phyloP scores from a whole-genome alignment of 2,888 invertebrate species.

The Drosophila diplacantha region DNA sequence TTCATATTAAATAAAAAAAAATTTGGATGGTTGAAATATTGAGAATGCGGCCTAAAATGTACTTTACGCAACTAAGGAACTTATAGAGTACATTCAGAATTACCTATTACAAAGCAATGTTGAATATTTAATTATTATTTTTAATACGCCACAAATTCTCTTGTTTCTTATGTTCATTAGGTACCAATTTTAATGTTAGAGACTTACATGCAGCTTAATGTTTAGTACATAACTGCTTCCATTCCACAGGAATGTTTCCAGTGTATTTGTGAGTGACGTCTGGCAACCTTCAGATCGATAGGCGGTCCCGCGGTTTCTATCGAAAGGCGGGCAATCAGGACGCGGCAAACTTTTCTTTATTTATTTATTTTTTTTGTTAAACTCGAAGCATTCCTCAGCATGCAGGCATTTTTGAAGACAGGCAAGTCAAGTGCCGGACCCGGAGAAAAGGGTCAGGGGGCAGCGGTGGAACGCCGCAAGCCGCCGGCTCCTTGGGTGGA shows the following conservation, averaged over 20 bases:
- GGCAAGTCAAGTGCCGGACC: slow-evolving; percentile 80
- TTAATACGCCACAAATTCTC: too few relatives aligned
- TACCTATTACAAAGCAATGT: too few relatives aligned
- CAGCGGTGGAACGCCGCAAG: slow-evolving; percentile 63
- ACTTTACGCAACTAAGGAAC: too few relatives aligned
- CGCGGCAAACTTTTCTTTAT: slow-evolving; percentile 18
- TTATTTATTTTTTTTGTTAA: slow-evolving; percentile 7
- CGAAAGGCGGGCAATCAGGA: slow-evolving; percentile 4
- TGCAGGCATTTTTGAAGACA: slow-evolving; percentile 91
- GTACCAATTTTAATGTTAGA: too few relatives aligned
- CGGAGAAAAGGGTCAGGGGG: slow-evolving; percentile 56
- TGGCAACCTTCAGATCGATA: neutral
- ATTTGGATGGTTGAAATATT: too few relatives aligned
- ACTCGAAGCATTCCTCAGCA: slow-evolving; percentile 74
- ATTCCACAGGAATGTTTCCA: neutral
- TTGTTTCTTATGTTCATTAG: too few relatives aligned
- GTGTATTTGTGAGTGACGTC: neutral
- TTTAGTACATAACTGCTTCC: neutral
- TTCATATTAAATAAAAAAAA: too few relatives aligned
- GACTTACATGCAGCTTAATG: too few relatives aligned
- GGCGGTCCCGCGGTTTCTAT: slow-evolving; percentile 1
- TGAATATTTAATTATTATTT: too few relatives aligned
- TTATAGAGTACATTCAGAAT: too few relatives aligned
- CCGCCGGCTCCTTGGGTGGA: slow-evolving; percentile 76
- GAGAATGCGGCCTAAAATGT: too few relatives aligned